Evolutionary conservation across 1,140 invertebrate genomes (phyloP), one percentile per base, ranked within the genome.

Genomic region (Caenorhabditis brenneri): DNA sequence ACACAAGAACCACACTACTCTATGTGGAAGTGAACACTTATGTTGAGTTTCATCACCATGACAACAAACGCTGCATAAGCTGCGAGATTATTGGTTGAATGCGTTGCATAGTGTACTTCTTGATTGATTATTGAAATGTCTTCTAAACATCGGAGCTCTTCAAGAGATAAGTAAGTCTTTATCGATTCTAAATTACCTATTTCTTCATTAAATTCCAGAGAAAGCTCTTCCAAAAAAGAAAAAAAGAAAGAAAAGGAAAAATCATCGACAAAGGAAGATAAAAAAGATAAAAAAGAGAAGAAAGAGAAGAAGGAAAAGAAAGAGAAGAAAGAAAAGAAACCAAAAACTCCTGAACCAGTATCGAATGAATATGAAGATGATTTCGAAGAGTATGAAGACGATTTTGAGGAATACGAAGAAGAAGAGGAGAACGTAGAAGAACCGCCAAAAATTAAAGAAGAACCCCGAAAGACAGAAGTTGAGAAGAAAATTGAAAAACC

Each of bases 291-390:
- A n/a, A 42, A 42, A 42, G 39, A 42, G 39, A 42, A 42, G 12
- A 42, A 42, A 42, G 39, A 42, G 39, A 42, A 42, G 12, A 42
- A 42, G 12, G 39, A 42, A 12, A 51, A 51, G 19, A 51, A 51
- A 51, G 49, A 51, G 49, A 51, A 51, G n/a, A 51, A 51, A 51
- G 49, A n/a, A n/a, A 51, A 51, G 49, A 51, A 51, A 51, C 49
- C 49, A 4, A 51, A 51, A n/a, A 51, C 49, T 1, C 49, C 49
- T 1, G 49, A 51, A 51, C 49, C 49, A 51, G 39, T 42, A 6
- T 6, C 5, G 12, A 42, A 42, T 42, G 49, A 51, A n/a, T 51
- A 51, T 4, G 49, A 51, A 51, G 49, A 51, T 51, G 49, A 51
- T 51, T 51, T 51, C 49, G 49, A 51, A n/a, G 16, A 51, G 19